Percentiles rank a stretch among this genome's conserved stretches.
These are phyloP conservation scores for Platynereis dumerilii DNA, from an alignment of 2,888 invertebrate species.

Conservation along the genomic window DNA sequence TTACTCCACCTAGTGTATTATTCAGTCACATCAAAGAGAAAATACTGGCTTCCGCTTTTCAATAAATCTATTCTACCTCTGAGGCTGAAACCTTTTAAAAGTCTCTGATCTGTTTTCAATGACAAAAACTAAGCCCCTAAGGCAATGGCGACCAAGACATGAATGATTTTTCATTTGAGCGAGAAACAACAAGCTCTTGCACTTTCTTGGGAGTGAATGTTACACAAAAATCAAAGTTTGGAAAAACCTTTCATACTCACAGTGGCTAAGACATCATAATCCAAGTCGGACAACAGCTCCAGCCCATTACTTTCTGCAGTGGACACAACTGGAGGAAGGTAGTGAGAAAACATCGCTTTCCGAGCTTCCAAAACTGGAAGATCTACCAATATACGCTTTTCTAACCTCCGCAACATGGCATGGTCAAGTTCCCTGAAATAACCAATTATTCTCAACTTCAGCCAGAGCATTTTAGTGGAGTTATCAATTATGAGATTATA, in stretches of 20 bases:
- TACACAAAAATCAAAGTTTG: too few species aligned
- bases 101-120: too few species aligned
- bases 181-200: too few species aligned
- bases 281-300: constrained; percentile 63
- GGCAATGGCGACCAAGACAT: too few species aligned
- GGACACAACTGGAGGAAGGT: constrained; percentile 60
- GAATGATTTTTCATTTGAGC: too few species aligned
- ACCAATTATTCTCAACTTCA: not conserved
- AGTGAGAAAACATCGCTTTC: constrained; percentile 72
- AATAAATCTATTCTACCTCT: too few species aligned
- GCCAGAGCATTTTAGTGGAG: not conserved
- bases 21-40: too few species aligned
- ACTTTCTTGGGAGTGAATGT: too few species aligned
- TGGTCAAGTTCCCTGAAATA: constrained; percentile 79
- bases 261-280: constrained; percentile 64
- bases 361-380: constrained; percentile 76
- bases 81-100: too few species aligned
- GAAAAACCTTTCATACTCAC: constrained; percentile 39
- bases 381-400: constrained; percentile 83
- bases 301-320: constrained; percentile 62
- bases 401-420: constrained; percentile 85
- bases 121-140: too few species aligned
- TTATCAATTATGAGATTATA: not conserved
- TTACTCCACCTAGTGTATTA: too few species aligned
- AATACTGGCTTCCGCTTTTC: too few species aligned